These are phyloP conservation scores for Pachyrhynchus sulphureomaculatus DNA, from an alignment of 1,140 invertebrate species.

Conservation along the genomic window DNA sequence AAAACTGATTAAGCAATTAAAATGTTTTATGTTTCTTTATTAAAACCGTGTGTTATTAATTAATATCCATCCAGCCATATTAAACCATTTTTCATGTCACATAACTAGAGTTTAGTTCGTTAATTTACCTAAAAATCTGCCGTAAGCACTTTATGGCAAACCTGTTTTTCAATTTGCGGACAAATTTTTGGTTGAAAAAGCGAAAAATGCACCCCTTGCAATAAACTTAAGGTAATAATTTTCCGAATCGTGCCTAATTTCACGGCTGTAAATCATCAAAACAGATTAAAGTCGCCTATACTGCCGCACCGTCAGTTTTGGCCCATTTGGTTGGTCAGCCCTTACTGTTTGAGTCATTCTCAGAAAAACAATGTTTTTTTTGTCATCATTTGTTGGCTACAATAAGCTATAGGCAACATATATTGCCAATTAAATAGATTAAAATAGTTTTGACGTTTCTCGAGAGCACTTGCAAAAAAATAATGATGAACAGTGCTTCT, in stretches of 20 bases:
- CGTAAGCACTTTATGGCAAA: constrained; percentile 16
- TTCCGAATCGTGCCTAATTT: constrained; percentile 26
- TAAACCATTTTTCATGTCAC: too few species aligned
- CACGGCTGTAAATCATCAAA: constrained; percentile 23
- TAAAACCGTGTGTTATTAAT: too few species aligned
- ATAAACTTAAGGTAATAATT: constrained; percentile 22
- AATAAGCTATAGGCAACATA: too few species aligned
- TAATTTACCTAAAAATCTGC: constrained; percentile 9
- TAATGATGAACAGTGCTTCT: too few species aligned
- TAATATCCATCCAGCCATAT: too few species aligned
- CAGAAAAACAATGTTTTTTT: neutral
- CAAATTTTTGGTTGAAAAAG: constrained; percentile 14
- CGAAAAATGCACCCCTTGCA: constrained; percentile 27
- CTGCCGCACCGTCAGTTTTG: constrained; percentile 17
- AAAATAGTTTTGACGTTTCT: too few species aligned
- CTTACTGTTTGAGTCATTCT: neutral
- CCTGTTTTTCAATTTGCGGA: constrained; percentile 26
- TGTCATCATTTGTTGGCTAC: too few species aligned
- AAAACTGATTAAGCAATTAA: too few species aligned
- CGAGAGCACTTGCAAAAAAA: too few species aligned
- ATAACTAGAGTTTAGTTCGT: neutral
- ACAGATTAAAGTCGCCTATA: constrained; percentile 20
- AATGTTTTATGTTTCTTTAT: too few species aligned
- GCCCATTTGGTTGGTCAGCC: constrained; percentile 18
- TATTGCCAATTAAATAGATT: too few species aligned